Conservation (phyloP, 2,113 vertebrate genomes). For the Lipotes vexillifer region DNA sequence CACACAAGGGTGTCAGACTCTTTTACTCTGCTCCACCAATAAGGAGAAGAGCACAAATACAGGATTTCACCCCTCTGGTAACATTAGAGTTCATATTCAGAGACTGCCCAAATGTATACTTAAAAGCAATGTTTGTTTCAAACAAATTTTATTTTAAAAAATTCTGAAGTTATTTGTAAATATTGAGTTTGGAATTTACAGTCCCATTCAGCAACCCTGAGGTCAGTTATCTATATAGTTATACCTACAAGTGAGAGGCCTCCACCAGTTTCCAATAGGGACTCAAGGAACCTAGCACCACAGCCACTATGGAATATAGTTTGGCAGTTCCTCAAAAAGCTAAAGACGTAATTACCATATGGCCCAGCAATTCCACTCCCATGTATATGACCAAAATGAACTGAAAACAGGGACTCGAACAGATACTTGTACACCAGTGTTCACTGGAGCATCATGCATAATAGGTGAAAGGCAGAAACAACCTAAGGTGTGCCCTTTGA, state of each 20-base stretch:
- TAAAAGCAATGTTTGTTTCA: neutral
- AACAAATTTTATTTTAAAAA: neutral
- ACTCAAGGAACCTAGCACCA: neutral
- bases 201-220: neutral
- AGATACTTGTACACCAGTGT: neutral
- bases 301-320: neutral
- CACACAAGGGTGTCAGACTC: neutral
- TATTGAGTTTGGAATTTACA: neutral
- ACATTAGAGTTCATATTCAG: neutral
- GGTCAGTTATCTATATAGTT: neutral
- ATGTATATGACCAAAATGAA: neutral
- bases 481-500: neutral
- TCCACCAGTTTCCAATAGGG: neutral
- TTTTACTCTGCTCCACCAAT: neutral
- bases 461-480: neutral
- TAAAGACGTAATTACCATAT: neutral
- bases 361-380: neutral
- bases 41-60: neutral
- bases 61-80: neutral
- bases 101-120: neutral
- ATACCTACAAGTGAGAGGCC: neutral
- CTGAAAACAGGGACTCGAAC: neutral
- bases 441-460: neutral
- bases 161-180: neutral
- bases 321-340: neutral